Base-by-base conservation (phyloP, 2,888 invertebrate genomes). In the Metacarcinus magister region DNA sequence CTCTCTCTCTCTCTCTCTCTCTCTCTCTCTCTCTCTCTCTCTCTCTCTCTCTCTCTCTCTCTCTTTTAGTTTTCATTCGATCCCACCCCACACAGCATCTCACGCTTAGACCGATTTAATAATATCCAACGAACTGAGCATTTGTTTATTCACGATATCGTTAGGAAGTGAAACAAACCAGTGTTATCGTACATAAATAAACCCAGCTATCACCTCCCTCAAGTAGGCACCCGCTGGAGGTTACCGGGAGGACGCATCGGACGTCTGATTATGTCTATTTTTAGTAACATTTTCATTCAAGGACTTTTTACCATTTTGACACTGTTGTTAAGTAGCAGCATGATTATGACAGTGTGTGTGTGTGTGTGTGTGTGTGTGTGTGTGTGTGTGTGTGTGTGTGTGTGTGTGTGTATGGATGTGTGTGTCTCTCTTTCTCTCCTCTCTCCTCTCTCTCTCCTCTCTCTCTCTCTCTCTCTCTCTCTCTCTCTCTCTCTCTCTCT, bases 341-440 rank as follows among this genome's bases (percentile, higher is more conserved):
- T 89, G 89, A 5, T 16, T 89, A 32, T 89, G 89, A 5, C 2
- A 28, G 89, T 89, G 89, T 32, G 89, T 89, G 89, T 32, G 13
- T 32, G 89, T 89, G 89, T 89, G 89, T 89, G 89, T 89, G 89
- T 32, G 89, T 89, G 89, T 89, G 89, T 89, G 89, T 89, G 89
- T 89, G 89, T 89, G 89, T 89, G 89, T 89, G 89, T 89, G 89
- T 89, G 89, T 89, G 89, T 89, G 89, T 90, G 90, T 90, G 32
- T 90, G 90, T 90, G 32, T 90, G 90, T 90, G 32, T 90, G 90
- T 90, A 32, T 54, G 48, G 13, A 28, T 89, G 89, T 13, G 10
- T 32, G 8, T 91, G 8, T 3, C 91, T 91, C 7, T 91, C 23
- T 43, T 44, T 44, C 23, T 91, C 43, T 91, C 91, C 10, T 8